Evolutionary conservation across 2,888 invertebrate genomes (phyloP), one percentile per base, ranked within the genome.

Genomic region (Rutpela maculata): DNA sequence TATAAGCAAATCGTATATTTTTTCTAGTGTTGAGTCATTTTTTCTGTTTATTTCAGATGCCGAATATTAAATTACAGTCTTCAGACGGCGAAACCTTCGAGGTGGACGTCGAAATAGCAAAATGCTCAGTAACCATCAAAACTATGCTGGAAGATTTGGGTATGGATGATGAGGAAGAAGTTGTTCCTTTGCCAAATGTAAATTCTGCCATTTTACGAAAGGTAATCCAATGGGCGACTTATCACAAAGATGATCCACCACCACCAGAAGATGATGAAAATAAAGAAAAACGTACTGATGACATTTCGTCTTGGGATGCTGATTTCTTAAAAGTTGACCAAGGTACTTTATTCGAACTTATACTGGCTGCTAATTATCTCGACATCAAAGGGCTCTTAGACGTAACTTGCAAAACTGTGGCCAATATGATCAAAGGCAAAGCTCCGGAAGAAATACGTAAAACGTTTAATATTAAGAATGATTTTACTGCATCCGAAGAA

Each of bases 301-400:
- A 99, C 88, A 99, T 99, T 83, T 97, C 97, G 26, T 97, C 98
- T 0, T 99, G 99, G 99, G 99, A 99, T 91, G 97, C 98, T 0
- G 99, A 99, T 89, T 99, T 99, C 88, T 91, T 99, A 10, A 99
- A 99, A 92, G 99, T 99, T 43, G 98, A 99, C 89, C 98, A 99
- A 89, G 98, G 97, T 77, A 99, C 98, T 0, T 91, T 99, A 15
- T 99, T 98, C 89, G 99, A 99, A 91, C 91, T 99, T 59, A 99
- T 99, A 86, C 91, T 99, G 91, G 98, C 99, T 67, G 98, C 99
- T 10, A 99, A 99, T 90, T 99, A 99, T 89, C 91, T 99, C 86
- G 98, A 99, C 87, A 99, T 99, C 81, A 96, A 97, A 88, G 97
- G 98, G 0, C 91, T 99, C 76, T 90, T 99, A 85, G 99, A 99